These are phyloP conservation scores for Penaeus chinensis DNA, from an alignment of 1,140 invertebrate species.

Conservation along the genomic window DNA sequence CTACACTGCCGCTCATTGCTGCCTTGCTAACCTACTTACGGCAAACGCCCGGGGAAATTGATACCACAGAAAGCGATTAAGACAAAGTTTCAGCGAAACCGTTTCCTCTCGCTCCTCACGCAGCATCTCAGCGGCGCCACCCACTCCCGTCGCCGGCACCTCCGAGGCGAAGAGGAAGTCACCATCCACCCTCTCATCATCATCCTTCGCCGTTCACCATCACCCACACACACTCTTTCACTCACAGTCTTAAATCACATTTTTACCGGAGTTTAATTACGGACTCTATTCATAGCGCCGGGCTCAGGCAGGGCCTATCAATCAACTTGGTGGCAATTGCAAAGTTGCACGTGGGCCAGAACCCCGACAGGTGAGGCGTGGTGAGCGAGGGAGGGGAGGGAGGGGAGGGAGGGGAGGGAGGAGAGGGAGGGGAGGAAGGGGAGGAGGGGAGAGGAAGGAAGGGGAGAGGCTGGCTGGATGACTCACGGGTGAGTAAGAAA, in stretches of 20 bases:
- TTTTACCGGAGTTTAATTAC: slow-evolving; percentile 59
- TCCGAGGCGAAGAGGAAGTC: slow-evolving; percentile 18
- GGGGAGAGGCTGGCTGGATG: neutral
- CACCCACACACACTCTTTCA: slow-evolving; percentile 44
- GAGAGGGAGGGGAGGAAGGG: neutral
- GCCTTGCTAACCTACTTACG: no score
- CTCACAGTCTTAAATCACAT: slow-evolving; percentile 51
- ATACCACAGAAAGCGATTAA: no score
- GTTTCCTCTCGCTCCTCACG: no score
- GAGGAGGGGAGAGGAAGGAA: neutral
- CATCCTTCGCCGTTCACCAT: no score
- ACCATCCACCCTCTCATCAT: slow-evolving; percentile 27
- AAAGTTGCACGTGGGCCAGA: slow-evolving; percentile 40
- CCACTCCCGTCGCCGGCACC: neutral
- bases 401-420: neutral
- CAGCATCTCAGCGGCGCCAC: no score
- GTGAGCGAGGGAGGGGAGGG: neutral
- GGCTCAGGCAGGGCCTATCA: slow-evolving; percentile 45
- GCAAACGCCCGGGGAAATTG: no score
- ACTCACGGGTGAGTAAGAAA: slow-evolving; percentile 35
- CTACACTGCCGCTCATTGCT: no score
- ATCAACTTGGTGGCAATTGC: slow-evolving; percentile 52
- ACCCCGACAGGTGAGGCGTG: slow-evolving; percentile 28
- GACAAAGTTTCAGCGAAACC: no score
- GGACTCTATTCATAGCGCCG: slow-evolving; percentile 52